phyloP scores from a whole-genome alignment of 2,113 vertebrate genomes.

The Mus spicilegus region DNA sequence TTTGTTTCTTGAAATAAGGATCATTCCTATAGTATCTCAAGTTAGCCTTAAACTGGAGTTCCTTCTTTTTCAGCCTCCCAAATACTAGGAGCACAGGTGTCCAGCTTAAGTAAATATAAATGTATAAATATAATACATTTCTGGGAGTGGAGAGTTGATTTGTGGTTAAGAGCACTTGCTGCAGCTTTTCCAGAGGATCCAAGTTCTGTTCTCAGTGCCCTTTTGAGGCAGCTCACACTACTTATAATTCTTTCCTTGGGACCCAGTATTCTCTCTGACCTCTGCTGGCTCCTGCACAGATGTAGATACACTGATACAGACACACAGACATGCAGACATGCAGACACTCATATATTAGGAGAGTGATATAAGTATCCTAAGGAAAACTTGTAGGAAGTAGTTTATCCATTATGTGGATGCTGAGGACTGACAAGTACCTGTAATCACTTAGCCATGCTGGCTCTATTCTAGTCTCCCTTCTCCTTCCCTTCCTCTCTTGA shows the following conservation, averaged over 20 bases:
- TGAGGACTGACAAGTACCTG: background rate
- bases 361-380: background rate
- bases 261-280: background rate
- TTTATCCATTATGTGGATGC: background rate
- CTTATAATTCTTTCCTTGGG: background rate
- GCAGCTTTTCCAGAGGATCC: background rate
- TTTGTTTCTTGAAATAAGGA: background rate
- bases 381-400: background rate
- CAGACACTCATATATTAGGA: background rate
- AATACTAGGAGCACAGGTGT: background rate
- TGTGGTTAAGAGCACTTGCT: background rate
- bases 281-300: background rate
- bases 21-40: background rate
- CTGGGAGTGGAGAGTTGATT: background rate
- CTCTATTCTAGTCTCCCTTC: background rate
- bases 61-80: background rate
- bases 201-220: background rate
- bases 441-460: background rate
- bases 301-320: background rate
- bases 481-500: background rate
- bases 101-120: background rate
- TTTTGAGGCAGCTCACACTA: background rate
- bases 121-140: background rate
- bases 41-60: background rate
- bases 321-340: background rate